Evolutionary conservation across 2,113 vertebrate genomes (phyloP).

Genomic region (Patagioenas fasciata): DNA sequence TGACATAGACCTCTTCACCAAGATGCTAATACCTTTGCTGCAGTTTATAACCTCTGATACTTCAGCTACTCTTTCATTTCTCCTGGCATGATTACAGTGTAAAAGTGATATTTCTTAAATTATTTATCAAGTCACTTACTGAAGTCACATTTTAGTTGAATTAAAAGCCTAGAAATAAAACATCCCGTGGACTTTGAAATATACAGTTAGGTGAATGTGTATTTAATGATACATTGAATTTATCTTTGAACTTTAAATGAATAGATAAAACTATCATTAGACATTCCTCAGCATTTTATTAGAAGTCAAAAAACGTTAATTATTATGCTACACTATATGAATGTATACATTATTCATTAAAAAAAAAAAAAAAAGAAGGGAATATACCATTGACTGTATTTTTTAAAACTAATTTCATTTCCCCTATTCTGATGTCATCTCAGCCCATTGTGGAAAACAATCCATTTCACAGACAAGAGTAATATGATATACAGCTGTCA

Average conservation of each 20-base stretch:
- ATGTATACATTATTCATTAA: slow-evolving; percentile 43
- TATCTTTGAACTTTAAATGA: slow-evolving; percentile 61
- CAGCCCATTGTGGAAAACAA: slow-evolving; percentile 36
- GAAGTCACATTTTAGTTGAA: slow-evolving; percentile 57
- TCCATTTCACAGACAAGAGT: slow-evolving; percentile 21
- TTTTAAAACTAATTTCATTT: slow-evolving; percentile 50
- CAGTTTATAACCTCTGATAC: slow-evolving; percentile 55
- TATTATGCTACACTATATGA: slow-evolving; percentile 30
- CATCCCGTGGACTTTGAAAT: slow-evolving; percentile 47
- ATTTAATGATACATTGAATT: slow-evolving; percentile 61
- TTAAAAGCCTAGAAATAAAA: slow-evolving; percentile 60
- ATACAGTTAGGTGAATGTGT: slow-evolving; percentile 43
- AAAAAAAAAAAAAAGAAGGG: not conserved
- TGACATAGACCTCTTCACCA: not conserved
- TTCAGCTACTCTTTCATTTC: slow-evolving; percentile 45
- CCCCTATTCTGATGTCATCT: slow-evolving; percentile 33
- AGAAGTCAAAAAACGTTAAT: slow-evolving; percentile 37
- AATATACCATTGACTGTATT: not conserved
- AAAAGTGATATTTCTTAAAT: slow-evolving; percentile 48
- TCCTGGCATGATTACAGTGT: slow-evolving; percentile 37
- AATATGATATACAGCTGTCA: slow-evolving; percentile 27
- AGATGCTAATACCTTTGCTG: slow-evolving; percentile 28
- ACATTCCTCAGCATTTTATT: slow-evolving; percentile 57
- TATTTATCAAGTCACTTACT: slow-evolving; percentile 59
- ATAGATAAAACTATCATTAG: slow-evolving; percentile 56